Percentiles rank a stretch among this genome's conserved stretches.
phyloP scores from a whole-genome alignment of 1,140 invertebrate species.

The Lysiphlebus fabarum region DNA sequence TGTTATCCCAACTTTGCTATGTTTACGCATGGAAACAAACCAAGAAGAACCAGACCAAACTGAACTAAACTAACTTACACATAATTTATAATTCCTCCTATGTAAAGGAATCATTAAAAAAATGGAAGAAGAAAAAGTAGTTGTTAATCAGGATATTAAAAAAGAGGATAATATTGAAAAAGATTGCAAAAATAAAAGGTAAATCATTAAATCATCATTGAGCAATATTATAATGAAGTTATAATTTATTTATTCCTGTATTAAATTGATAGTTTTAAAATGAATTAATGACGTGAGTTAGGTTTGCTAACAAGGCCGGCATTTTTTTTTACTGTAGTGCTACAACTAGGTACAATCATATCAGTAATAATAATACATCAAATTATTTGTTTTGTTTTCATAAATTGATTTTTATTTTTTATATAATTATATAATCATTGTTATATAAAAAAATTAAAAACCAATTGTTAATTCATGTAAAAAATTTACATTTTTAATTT shows the following conservation, averaged over 20 bases:
- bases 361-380: too few relatives aligned
- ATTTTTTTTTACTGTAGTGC: background rate
- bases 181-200: constrained; percentile 48
- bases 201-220: constrained; percentile 1
- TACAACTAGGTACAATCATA: background rate
- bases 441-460: background rate
- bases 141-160: constrained; percentile 44
- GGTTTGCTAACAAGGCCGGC: too few relatives aligned
- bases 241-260: background rate
- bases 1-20: too few relatives aligned
- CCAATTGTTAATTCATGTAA: background rate
- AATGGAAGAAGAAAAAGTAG: constrained; percentile 51
- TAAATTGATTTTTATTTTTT: too few relatives aligned
- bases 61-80: too few relatives aligned
- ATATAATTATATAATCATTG: background rate
- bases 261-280: background rate
- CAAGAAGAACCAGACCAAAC: too few relatives aligned
- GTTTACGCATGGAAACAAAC: too few relatives aligned
- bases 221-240: background rate
- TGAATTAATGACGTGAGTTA: background rate
- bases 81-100: too few relatives aligned
- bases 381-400: too few relatives aligned
- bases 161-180: constrained; percentile 49
- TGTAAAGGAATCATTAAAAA: constrained; percentile 49
- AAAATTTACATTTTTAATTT: background rate